Conservation (phyloP, 2,797 vertebrate genomes). For the Chelon auratus region DNA sequence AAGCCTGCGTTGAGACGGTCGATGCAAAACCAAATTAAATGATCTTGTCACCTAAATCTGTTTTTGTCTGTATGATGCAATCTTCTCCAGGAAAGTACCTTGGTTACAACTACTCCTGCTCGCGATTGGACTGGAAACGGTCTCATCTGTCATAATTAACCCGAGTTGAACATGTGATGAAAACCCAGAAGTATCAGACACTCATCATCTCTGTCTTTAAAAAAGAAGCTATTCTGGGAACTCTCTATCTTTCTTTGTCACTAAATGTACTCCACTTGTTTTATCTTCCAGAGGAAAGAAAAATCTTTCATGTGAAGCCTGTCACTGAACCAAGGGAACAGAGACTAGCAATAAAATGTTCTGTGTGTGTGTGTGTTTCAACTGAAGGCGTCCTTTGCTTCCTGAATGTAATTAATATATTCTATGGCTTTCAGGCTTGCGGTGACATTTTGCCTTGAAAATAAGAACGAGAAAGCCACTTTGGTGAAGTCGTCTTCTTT, state of each 20-base stretch:
- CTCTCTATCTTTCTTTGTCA: conserved; percentile 54
- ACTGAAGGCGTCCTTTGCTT: conserved; percentile 30
- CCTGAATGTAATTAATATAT: conserved; percentile 48
- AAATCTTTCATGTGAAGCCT: conserved; percentile 51
- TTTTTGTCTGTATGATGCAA: conserved; percentile 48
- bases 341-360: conserved; percentile 31
- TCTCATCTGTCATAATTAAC: conserved; percentile 42
- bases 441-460: conserved; percentile 37
- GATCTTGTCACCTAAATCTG: conserved; percentile 55
- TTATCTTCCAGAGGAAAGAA: conserved; percentile 42
- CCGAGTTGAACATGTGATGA: conserved; percentile 26
- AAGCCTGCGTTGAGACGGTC: conserved; percentile 36
- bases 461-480: conserved; percentile 36
- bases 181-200: conserved; percentile 27
- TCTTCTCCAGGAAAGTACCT: conserved; percentile 31
- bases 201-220: conserved; percentile 34
- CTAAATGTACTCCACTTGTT: conserved; percentile 31
- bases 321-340: conserved; percentile 31
- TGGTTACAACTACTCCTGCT: conserved; percentile 23
- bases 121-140: conserved; percentile 45
- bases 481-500: conserved; percentile 49
- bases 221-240: conserved; percentile 36
- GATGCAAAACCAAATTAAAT: conserved; percentile 46
- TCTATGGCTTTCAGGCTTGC: conserved; percentile 31
- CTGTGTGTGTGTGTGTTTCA: conserved; percentile 10